These are phyloP conservation scores for Caenorhabditis tropicalis DNA, from an alignment of 1,140 invertebrate species.

Conservation along the genomic window DNA sequence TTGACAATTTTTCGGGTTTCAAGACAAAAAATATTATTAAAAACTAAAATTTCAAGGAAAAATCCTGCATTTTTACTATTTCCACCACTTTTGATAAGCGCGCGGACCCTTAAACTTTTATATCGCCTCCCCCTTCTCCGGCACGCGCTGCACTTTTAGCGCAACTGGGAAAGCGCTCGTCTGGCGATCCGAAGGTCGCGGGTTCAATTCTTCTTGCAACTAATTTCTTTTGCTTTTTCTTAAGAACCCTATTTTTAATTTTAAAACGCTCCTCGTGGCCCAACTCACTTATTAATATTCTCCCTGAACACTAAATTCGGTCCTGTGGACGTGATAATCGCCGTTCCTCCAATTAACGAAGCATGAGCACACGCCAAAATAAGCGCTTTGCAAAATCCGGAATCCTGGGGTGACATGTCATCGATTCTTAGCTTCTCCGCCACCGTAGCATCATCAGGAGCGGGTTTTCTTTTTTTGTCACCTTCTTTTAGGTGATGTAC, in stretches of 20 bases:
- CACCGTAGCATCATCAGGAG: neutral
- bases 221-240: too few relatives aligned
- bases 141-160: too few relatives aligned
- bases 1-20: neutral
- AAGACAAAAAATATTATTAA: too few relatives aligned
- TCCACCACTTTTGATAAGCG: too few relatives aligned
- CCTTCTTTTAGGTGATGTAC: neutral
- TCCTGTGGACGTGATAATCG: neutral
- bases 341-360: conserved; percentile 40
- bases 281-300: conserved; percentile 20
- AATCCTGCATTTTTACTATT: too few relatives aligned
- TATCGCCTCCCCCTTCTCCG: too few relatives aligned
- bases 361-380: conserved; percentile 35
- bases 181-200: too few relatives aligned
- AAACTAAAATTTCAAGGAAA: too few relatives aligned
- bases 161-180: too few relatives aligned
- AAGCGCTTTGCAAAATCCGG: conserved; percentile 34
- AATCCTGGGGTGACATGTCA: neutral
- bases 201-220: too few relatives aligned
- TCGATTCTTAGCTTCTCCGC: neutral
- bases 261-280: neutral
- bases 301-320: conserved; percentile 45
- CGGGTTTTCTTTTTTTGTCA: neutral
- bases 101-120: too few relatives aligned
- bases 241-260: neutral